These are phyloP conservation scores for Ornithoptera alexandrae DNA, from an alignment of 2,888 invertebrate species.

Conservation along the genomic window DNA sequence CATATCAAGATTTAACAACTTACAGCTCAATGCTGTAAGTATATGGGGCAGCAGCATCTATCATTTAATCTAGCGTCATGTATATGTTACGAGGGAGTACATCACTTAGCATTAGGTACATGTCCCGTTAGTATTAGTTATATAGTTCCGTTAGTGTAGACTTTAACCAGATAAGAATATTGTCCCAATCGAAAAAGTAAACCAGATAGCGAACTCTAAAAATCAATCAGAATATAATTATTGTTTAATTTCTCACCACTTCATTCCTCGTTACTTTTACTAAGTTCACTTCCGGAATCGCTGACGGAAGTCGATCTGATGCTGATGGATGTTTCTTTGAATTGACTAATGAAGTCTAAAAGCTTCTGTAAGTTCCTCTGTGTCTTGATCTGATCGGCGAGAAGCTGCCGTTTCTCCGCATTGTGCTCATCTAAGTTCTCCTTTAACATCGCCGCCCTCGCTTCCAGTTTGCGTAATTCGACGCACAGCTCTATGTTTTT, in stretches of 20 bases:
- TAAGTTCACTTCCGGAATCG: constrained; percentile 67
- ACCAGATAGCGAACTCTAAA: neutral
- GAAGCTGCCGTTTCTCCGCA: constrained; percentile 67
- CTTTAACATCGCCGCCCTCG: constrained; percentile 65
- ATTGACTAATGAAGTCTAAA: constrained; percentile 73
- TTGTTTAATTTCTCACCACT: constrained; percentile 40
- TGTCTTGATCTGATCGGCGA: constrained; percentile 72
- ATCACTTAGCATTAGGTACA: no score
- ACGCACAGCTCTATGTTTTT: constrained; percentile 69
- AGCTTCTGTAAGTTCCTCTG: constrained; percentile 74
- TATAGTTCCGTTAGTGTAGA: no score
- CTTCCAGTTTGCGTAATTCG: constrained; percentile 69
- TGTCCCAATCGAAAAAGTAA: neutral
- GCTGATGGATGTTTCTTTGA: constrained; percentile 71
- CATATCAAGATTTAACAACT: no score
- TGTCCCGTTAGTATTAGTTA: no score
- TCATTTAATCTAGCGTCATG: no score
- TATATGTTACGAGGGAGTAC: no score
- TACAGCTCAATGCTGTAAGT: no score
- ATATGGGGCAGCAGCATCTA: no score
- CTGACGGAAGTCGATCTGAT: constrained; percentile 64
- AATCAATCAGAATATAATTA: neutral
- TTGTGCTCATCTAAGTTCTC: constrained; percentile 73
- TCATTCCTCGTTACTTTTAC: constrained; percentile 72
- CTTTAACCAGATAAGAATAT: no score